phyloP scores from a whole-genome alignment of 1,140 invertebrate genomes.

The Drosophila pruinosa region DNA sequence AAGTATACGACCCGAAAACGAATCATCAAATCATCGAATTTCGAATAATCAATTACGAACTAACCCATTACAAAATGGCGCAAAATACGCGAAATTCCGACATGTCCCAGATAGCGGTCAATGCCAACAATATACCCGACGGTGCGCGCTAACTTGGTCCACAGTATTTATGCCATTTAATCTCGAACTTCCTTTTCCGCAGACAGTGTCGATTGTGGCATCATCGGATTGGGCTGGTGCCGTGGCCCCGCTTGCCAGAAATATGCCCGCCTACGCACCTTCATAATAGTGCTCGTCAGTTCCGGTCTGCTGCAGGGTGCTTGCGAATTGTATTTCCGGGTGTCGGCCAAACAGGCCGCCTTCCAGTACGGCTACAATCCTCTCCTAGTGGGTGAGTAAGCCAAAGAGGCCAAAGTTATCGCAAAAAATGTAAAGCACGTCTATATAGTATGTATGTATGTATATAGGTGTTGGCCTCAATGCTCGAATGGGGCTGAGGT shows the following conservation, averaged over 20 bases:
- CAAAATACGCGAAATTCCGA: constrained; percentile 66
- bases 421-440: constrained; percentile 22
- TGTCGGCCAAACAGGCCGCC: constrained; percentile 84
- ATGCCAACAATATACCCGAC: constrained; percentile 74
- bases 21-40: not conserved
- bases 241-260: constrained; percentile 84
- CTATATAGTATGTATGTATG: not conserved
- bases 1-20: constrained; percentile 21
- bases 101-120: constrained; percentile 73
- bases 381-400: constrained; percentile 83
- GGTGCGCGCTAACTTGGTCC: constrained; percentile 43
- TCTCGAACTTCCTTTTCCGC: not conserved
- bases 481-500: constrained; percentile 22
- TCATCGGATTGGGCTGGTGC: constrained; percentile 84
- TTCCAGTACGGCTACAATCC: constrained; percentile 84
- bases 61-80: constrained; percentile 50
- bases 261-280: constrained; percentile 84
- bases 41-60: too few species aligned
- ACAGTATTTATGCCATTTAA: not conserved
- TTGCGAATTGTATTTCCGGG: constrained; percentile 84
- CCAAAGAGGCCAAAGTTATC: constrained; percentile 29
- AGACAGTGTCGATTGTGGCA: constrained; percentile 86
- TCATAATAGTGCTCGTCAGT: constrained; percentile 84
- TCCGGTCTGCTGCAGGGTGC: constrained; percentile 85
- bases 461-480: constrained; percentile 6